Evolutionary conservation across 2,888 invertebrate species (phyloP).

Genomic region (Germaria angustata): DNA sequence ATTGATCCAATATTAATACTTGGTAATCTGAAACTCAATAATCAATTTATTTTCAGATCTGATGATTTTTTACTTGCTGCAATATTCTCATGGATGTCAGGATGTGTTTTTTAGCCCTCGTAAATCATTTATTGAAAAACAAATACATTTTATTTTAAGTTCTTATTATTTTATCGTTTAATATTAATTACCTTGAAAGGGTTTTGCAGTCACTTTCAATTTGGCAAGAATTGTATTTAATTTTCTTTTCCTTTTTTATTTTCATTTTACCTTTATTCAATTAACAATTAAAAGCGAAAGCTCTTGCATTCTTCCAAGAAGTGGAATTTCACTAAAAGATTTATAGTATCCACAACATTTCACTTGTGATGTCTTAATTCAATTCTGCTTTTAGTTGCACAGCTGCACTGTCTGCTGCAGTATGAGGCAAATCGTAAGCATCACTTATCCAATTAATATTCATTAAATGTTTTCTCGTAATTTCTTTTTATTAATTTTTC

Average conservation of each 20-base stretch:
- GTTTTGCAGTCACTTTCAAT: too few species aligned
- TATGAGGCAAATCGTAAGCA: slow-evolving; percentile 20
- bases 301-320: background rate
- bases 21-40: too few species aligned
- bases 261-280: too few species aligned
- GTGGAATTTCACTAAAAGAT: slow-evolving; percentile 5
- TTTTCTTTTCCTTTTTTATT: background rate
- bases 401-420: background rate
- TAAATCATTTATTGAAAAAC: too few species aligned
- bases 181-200: slow-evolving; percentile 3
- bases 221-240: background rate
- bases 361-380: slow-evolving; percentile 34
- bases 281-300: background rate
- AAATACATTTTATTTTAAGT: too few species aligned
- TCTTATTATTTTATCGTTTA: background rate
- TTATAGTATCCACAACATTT: slow-evolving; percentile 30
- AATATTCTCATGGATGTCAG: too few species aligned
- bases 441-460: slow-evolving; percentile 64
- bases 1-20: too few species aligned
- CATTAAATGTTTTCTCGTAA: slow-evolving; percentile 47
- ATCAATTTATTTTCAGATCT: too few species aligned
- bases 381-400: slow-evolving; percentile 10
- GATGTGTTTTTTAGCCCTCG: too few species aligned
- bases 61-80: too few species aligned
- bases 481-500: background rate